phyloP scores from a whole-genome alignment of 2,888 invertebrate species.

The Melolontha melolontha region DNA sequence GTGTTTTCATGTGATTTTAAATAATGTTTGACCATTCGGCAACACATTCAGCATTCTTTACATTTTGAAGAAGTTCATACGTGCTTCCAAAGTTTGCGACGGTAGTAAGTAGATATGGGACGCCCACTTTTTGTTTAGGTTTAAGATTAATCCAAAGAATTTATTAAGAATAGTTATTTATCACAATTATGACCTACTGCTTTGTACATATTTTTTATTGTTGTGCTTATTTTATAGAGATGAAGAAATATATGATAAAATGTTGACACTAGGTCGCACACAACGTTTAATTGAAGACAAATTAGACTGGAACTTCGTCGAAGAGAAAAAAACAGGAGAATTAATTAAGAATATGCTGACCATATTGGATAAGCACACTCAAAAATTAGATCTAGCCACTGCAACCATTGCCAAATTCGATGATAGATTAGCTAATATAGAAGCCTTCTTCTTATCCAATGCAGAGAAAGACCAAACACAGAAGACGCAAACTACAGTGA shows the following conservation, averaged over 20 bases:
- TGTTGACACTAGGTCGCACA: conserved; percentile 83
- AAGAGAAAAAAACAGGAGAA: conserved; percentile 83
- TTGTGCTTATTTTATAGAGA: conserved; percentile 65
- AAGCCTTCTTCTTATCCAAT: conserved; percentile 79
- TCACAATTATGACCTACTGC: too few species aligned
- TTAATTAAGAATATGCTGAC: conserved; percentile 79
- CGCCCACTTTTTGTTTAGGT: too few species aligned
- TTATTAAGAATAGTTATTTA: too few species aligned
- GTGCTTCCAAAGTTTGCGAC: too few species aligned
- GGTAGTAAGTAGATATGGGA: too few species aligned
- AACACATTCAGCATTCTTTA: too few species aligned
- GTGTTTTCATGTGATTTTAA: too few species aligned
- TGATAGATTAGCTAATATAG: conserved; percentile 80
- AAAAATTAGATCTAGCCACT: conserved; percentile 76
- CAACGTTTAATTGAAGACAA: conserved; percentile 84
- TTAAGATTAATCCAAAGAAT: too few species aligned
- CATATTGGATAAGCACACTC: conserved; percentile 78
- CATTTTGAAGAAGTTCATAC: too few species aligned
- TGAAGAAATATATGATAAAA: conserved; percentile 81
- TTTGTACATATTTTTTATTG: too few species aligned
- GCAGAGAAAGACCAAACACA: conserved; percentile 76
- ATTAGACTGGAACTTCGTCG: conserved; percentile 84
- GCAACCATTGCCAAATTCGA: conserved; percentile 78
- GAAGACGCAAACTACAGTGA: conserved; percentile 72
- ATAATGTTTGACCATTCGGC: too few species aligned